These are phyloP conservation scores for Oreochromis niloticus DNA, from an alignment of 2,113 vertebrate genomes.

Conservation along the genomic window DNA sequence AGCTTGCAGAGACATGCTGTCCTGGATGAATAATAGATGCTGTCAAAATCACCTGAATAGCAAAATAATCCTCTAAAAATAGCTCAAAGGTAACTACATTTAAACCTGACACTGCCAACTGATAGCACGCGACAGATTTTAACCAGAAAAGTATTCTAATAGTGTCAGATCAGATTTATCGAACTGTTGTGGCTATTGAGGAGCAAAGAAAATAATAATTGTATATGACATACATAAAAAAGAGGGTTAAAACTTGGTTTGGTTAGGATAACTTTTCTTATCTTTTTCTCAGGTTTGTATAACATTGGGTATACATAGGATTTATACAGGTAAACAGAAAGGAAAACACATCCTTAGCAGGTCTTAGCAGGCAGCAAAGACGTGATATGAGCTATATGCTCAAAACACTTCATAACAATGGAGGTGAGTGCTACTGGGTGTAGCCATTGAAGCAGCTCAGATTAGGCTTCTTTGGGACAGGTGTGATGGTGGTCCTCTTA, in stretches of 20 bases:
- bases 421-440: not conserved
- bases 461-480: not conserved
- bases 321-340: not conserved
- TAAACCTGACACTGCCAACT: not conserved
- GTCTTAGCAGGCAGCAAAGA: not conserved
- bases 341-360: not conserved
- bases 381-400: not conserved
- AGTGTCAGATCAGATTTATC: not conserved
- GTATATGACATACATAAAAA: not conserved
- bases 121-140: not conserved
- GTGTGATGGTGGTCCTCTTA: not conserved
- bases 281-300: not conserved
- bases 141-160: not conserved
- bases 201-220: not conserved
- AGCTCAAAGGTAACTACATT: not conserved
- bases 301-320: not conserved
- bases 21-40: not conserved
- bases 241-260: not conserved
- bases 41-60: not conserved
- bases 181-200: not conserved
- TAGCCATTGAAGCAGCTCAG: not conserved
- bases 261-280: not conserved
- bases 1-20: not conserved
- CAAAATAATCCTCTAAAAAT: not conserved
- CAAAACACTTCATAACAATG: not conserved